Base-by-base conservation (phyloP, 2,797 vertebrate species). In the Fistularia commersonii region DNA sequence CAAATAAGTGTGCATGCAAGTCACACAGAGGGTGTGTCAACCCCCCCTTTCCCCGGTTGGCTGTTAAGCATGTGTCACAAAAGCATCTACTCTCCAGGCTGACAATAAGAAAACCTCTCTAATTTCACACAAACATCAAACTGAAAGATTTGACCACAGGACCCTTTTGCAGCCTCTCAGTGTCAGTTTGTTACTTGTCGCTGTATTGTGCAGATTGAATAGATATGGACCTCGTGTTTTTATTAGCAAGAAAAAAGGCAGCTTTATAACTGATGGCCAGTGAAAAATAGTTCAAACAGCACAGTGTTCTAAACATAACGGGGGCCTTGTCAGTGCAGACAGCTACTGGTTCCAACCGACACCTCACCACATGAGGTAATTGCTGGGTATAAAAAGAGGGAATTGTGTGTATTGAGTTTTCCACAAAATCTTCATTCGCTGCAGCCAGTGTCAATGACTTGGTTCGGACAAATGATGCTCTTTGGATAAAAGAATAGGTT, bases 241-340 rank as follows among this genome's bases (percentile, higher is more conserved):
- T 41, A 57, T 68, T 23, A 13, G 48, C 14, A 37, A 74, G 49
- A 69, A 68, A 61, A 23, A 23, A 23, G 23, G 23, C 50, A 57
- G 61, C 61, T 69, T 73, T 66, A 64, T 60, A 56, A 50, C 46
- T 39, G 51, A 56, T 55, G 56, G 38, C 45, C 46, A 23, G 7
- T 41, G 41, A 49, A 47, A 10, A 51, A 51, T 11, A 12, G 32
- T 46, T 43, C 11, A 10, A 14, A 33, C n/a, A 60, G 54, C 44
- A 2, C 45, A 46, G 55, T 13, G 8, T 32, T 59, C 34, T 1
- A 0, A 13, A 51, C 36, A 80, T 66, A 80, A 80, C 68, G 61
- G 57, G 45, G 41, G 37, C 72, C 74, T 72, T 78, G 79, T 76
- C 36, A 61, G 54, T 32, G 51, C 54, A 60, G 64, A 63, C 57